Evolutionary conservation across 1,140 invertebrate species (phyloP), one percentile per base, ranked within the genome.

Genomic region (Papilio aristodemus): DNA sequence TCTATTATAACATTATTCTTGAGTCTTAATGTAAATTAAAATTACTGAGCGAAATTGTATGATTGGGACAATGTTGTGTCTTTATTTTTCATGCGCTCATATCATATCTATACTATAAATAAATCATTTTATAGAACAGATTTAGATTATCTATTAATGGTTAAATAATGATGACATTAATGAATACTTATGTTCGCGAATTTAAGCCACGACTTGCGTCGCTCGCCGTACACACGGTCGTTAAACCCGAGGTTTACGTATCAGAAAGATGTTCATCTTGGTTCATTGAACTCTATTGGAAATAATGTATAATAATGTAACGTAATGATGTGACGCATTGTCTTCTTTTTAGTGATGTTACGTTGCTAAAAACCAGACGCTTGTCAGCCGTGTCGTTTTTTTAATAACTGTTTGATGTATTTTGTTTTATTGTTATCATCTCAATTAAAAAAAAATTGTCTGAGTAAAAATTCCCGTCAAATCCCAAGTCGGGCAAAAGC

Each of bases 251-350:
- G 54, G 70, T 71, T 71, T 74, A 70, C 73, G 68, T 76, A 77
- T 73, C 77, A 68, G 38, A 67, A 69, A 68, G 36, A 37, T 62
- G 59, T 39, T 62, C 74, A 76, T 77, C 72, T 74, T 67, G 71
- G 81, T 66, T 46, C 76, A 79, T 74, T 68, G 81, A 83, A 76
- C 79, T 64, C 59, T 54, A 74, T 67, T 72, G 69, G 72, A 80
- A 80, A 80, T 76, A 72, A 76, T 73, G 76, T 72, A 71, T 76
- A 69, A 67, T 63, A 75, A 54, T 39, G 57, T 67, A 25, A 66
- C 36, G 36, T 70, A 27, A 80, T 68, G 68, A 70, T 75, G 77
- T 69, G 70, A 62, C 22, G 39, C 60, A 74, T 78, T 77, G 78
- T 78, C 66, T 66, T 59, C 54, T 71, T 64, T 57, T 68, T 72